Evolutionary conservation across 1,140 invertebrate genomes (phyloP).

Genomic region (Lerema accius): DNA sequence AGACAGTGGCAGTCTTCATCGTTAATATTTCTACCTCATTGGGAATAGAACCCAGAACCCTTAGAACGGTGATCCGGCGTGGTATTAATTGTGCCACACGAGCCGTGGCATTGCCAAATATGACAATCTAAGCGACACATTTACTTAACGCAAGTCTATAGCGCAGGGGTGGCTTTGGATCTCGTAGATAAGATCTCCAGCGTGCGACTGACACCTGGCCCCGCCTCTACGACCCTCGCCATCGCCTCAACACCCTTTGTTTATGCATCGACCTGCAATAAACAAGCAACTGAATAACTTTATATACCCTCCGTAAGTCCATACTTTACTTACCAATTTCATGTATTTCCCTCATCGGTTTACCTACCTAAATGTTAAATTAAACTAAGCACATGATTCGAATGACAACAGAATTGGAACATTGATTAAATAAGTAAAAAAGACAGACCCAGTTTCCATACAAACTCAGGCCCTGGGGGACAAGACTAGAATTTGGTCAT

Average conservation of each 20-base stretch:
- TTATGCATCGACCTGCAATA: constrained; percentile 48
- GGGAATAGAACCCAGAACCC: too few relatives aligned
- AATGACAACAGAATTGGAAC: too few relatives aligned
- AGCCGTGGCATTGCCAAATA: background rate
- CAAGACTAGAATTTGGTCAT: too few relatives aligned
- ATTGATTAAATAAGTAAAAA: too few relatives aligned
- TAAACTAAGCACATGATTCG: too few relatives aligned
- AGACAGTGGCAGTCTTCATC: too few relatives aligned
- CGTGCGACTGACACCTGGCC: constrained; percentile 75
- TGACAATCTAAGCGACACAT: background rate
- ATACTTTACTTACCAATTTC: background rate
- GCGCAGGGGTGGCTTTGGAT: constrained; percentile 37
- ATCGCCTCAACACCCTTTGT: constrained; percentile 54
- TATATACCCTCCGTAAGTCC: background rate
- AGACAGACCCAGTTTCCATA: too few relatives aligned
- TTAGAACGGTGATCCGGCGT: too few relatives aligned
- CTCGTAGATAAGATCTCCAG: constrained; percentile 74
- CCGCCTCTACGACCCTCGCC: constrained; percentile 65
- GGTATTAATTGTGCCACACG: too few relatives aligned
- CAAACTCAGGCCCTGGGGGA: too few relatives aligned
- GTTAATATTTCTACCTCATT: too few relatives aligned
- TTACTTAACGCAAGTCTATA: background rate
- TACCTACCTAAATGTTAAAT: too few relatives aligned
- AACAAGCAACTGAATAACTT: constrained; percentile 38
- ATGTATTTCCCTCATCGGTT: background rate